A percentile compares a stretch with the other conserved stretches of the same genome.
These are phyloP conservation scores for Distichodus sexfasciatus DNA, from an alignment of 2,797 vertebrate species.

Conservation along the genomic window DNA sequence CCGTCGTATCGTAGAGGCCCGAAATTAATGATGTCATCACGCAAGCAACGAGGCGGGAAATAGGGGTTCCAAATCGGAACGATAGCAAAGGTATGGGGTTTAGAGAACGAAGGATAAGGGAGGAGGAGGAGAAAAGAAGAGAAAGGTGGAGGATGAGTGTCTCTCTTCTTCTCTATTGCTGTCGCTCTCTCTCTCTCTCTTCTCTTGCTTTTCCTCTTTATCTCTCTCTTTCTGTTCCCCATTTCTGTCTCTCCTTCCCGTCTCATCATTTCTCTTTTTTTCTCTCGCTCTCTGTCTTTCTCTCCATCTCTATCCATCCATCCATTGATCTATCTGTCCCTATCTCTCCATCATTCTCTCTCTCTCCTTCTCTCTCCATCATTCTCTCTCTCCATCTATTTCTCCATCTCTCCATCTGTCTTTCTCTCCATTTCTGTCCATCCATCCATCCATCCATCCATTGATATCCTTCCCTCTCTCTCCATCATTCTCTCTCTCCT, in stretches of 20 bases:
- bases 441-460: not conserved
- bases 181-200: slow-evolving; percentile 8
- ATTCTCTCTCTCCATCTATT: slow-evolving; percentile 18
- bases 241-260: too few species aligned
- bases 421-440: slow-evolving; percentile 3
- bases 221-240: too few species aligned
- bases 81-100: slow-evolving; percentile 23
- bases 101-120: too few species aligned
- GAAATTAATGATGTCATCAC: slow-evolving; percentile 23
- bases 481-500: slow-evolving; percentile 10
- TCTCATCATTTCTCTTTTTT: too few species aligned
- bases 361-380: slow-evolving; percentile 23
- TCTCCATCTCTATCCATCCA: too few species aligned
- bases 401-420: not conserved
- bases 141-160: too few species aligned
- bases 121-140: not conserved
- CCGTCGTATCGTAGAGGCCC: not conserved
- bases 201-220: slow-evolving; percentile 1
- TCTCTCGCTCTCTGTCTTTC: too few species aligned
- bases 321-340: too few species aligned
- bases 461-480: not conserved
- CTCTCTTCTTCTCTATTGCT: not conserved
- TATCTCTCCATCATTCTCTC: too few species aligned
- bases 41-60: slow-evolving; percentile 14
- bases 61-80: slow-evolving; percentile 14